phyloP scores from a whole-genome alignment of 1,140 invertebrate species.

The Habropoda laboriosa region DNA sequence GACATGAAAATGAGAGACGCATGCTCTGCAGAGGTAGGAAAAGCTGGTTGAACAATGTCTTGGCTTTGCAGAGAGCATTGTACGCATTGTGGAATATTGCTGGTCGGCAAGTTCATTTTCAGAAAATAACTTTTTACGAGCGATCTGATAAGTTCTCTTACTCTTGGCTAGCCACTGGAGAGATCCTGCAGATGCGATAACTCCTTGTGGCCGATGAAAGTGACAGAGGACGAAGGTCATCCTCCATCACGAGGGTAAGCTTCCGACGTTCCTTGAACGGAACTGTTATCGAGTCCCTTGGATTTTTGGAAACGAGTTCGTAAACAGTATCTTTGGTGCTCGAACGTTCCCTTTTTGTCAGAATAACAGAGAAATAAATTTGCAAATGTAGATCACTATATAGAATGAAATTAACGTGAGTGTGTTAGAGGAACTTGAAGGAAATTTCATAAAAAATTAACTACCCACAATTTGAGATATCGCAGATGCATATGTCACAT shows the following conservation, averaged over 20 bases:
- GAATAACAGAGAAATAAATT: background rate
- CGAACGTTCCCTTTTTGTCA: background rate
- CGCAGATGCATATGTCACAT: too few relatives aligned
- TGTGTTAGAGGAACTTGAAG: background rate
- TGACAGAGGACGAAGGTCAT: conserved; percentile 29
- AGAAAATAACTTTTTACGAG: conserved; percentile 68
- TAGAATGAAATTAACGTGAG: background rate
- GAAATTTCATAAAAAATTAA: too few relatives aligned
- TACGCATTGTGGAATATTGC: conserved; percentile 44
- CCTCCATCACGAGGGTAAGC: conserved; percentile 43
- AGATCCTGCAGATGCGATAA: conserved; percentile 56
- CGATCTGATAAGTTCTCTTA: conserved; percentile 62
- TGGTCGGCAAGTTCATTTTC: conserved; percentile 63
- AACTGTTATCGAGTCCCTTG: conserved; percentile 1
- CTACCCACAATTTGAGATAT: too few relatives aligned
- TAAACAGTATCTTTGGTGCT: background rate
- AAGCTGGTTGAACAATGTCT: too few relatives aligned
- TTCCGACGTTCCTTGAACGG: conserved; percentile 16
- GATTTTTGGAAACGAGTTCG: background rate
- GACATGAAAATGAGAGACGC: too few relatives aligned
- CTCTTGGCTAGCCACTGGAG: conserved; percentile 19
- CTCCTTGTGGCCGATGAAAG: conserved; percentile 37
- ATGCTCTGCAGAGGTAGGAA: too few relatives aligned
- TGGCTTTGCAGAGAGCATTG: conserved; percentile 37
- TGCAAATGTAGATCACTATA: background rate